Percentiles rank a stretch among this genome's conserved stretches.
These are phyloP conservation scores for Falco rusticolus DNA, from an alignment of 2,797 vertebrate genomes.

Conservation along the genomic window DNA sequence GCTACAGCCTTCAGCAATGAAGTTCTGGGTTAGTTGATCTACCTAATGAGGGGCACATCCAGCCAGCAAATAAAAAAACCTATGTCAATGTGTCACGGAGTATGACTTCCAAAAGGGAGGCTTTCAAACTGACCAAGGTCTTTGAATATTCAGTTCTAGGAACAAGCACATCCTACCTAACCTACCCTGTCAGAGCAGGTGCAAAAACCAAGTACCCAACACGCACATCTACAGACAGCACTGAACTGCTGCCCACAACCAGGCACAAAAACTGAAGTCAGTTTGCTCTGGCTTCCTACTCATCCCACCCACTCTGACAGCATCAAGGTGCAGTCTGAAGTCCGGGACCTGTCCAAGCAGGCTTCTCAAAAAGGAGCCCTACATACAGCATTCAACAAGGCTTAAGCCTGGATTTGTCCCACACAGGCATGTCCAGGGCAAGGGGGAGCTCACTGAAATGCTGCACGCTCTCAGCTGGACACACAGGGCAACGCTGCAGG, in stretches of 20 bases:
- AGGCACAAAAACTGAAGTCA: background rate
- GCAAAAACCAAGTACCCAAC: background rate
- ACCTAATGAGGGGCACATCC: background rate
- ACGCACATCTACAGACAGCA: background rate
- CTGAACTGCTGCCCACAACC: background rate
- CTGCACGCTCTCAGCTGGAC: background rate
- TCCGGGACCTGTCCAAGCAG: background rate
- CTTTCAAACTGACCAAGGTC: background rate
- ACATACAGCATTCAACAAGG: background rate
- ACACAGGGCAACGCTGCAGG: rapidly evolving
- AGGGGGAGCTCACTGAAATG: background rate
- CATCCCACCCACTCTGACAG: background rate
- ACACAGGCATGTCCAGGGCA: rapidly evolving
- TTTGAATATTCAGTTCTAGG: background rate
- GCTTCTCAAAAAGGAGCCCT: background rate
- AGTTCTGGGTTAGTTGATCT: background rate
- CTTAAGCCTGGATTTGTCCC: background rate
- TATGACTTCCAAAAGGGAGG: background rate
- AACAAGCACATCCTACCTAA: background rate
- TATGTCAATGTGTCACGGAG: background rate
- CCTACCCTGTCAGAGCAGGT: background rate
- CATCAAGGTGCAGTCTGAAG: background rate
- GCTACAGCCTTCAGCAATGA: background rate
- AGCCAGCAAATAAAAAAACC: background rate
- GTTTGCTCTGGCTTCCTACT: background rate